A percentile compares a stretch with the other conserved stretches of the same genome.
Evolutionary conservation across 2,888 invertebrate species (phyloP).

Genomic region (Stegana nigrithorax): DNA sequence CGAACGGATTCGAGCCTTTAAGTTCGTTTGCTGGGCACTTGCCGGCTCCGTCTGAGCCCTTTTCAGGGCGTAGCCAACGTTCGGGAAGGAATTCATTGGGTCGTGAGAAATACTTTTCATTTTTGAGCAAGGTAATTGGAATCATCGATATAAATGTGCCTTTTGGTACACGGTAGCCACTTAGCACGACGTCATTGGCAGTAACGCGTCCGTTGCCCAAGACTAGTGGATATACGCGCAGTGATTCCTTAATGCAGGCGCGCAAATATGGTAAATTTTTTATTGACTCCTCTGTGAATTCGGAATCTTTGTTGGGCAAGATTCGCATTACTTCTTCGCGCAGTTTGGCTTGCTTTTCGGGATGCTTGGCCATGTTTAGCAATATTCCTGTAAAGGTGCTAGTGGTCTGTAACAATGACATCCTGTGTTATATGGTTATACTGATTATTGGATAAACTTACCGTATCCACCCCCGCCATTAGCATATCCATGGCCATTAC

Average conservation of each 20-base stretch:
- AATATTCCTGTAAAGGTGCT: constrained; percentile 44
- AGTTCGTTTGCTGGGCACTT: constrained; percentile 77
- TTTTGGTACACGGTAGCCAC: constrained; percentile 76
- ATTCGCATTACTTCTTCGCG: constrained; percentile 71
- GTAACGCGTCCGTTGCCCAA: constrained; percentile 72
- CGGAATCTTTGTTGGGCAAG: constrained; percentile 67
- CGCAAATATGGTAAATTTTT: constrained; percentile 74
- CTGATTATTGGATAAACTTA: constrained; percentile 60
- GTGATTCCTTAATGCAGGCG: constrained; percentile 80
- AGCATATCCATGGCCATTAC: constrained; percentile 79
- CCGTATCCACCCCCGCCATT: constrained; percentile 78
- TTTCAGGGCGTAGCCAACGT: constrained; percentile 73
- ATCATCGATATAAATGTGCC: constrained; percentile 79
- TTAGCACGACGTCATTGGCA: constrained; percentile 72
- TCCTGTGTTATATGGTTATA: constrained; percentile 17
- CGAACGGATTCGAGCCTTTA: constrained; percentile 53
- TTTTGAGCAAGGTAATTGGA: constrained; percentile 70
- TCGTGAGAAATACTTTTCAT: constrained; percentile 72
- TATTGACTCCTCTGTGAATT: constrained; percentile 68
- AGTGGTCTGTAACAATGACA: constrained; percentile 59
- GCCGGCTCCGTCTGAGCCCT: too few relatives aligned
- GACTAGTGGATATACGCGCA: constrained; percentile 74
- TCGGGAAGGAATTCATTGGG: constrained; percentile 78
- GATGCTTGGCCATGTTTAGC: constrained; percentile 72
- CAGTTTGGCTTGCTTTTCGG: constrained; percentile 75